phyloP scores from a whole-genome alignment of 2,888 invertebrate species.

The Drosophila borealis region DNA sequence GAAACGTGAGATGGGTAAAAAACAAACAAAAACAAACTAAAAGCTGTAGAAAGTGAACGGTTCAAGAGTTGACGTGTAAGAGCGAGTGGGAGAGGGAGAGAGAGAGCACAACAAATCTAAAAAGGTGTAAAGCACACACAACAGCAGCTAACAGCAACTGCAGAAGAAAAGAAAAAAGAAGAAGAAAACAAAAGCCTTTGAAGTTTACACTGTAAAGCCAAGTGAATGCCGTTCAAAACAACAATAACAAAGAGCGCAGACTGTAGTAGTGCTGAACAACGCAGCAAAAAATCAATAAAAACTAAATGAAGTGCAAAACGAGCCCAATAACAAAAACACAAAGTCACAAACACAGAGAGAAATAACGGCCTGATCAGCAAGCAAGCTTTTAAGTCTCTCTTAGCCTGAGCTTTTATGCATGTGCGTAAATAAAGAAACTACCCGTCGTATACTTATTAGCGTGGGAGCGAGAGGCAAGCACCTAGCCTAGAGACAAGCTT shows the following conservation, averaged over 20 bases:
- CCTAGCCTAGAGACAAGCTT: constrained; percentile 23
- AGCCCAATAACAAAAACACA: constrained; percentile 22
- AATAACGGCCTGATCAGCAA: constrained; percentile 35
- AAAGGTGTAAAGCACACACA: constrained; percentile 20
- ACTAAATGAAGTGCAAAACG: constrained; percentile 51
- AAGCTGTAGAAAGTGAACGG: constrained; percentile 57
- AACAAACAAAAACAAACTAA: constrained; percentile 42
- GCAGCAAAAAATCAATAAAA: constrained; percentile 54
- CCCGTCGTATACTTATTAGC: constrained; percentile 26
- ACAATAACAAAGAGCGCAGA: constrained; percentile 28
- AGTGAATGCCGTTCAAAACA: constrained; percentile 34
- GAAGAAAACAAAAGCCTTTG: constrained; percentile 50
- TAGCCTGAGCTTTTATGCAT: constrained; percentile 24
- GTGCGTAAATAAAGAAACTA: constrained; percentile 38
- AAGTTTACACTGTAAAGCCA: constrained; percentile 36
- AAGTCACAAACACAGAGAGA: not conserved
- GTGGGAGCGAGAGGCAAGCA: constrained; percentile 6
- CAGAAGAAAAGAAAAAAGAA: constrained; percentile 8
- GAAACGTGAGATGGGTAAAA: constrained; percentile 59
- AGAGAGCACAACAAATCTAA: constrained; percentile 6
- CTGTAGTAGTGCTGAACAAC: constrained; percentile 19
- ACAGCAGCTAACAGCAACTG: constrained; percentile 11
- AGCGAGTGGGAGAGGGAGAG: constrained; percentile 2
- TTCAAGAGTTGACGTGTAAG: constrained; percentile 20
- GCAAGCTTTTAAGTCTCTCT: constrained; percentile 26